Percentiles rank a stretch among this genome's conserved stretches.
These are phyloP conservation scores for Crambe crambe DNA, from an alignment of 37 sponge, comb jelly and placozoan genomes.

Conservation along the genomic window DNA sequence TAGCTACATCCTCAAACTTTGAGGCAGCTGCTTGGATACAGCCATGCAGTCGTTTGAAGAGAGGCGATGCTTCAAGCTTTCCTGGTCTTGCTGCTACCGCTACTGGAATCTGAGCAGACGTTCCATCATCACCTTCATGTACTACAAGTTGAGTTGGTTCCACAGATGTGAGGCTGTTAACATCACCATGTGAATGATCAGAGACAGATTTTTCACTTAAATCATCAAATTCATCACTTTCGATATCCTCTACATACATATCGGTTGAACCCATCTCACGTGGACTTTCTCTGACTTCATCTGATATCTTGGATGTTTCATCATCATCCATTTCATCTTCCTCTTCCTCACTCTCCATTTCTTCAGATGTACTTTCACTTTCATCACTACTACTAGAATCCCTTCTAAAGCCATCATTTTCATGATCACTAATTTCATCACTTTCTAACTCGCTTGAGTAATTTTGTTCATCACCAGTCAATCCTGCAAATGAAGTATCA, in stretches of 20 bases:
- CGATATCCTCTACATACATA: background rate
- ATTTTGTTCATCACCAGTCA: background rate
- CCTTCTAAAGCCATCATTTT: background rate
- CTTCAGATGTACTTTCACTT: too few species aligned
- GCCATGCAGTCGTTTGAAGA: slow-evolving; percentile 35
- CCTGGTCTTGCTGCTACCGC: background rate
- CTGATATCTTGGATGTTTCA: too few species aligned
- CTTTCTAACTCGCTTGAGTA: background rate
- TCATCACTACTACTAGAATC: too few species aligned
- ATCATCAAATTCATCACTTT: background rate
- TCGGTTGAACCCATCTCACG: too few species aligned
- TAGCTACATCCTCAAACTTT: slow-evolving; percentile 15
- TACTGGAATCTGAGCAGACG: background rate
- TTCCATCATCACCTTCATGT: too few species aligned
- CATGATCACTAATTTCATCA: background rate
- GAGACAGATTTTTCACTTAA: background rate
- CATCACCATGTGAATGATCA: background rate
- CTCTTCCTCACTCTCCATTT: background rate
- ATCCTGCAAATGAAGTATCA: background rate
- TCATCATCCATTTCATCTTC: background rate
- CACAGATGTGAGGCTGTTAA: background rate
- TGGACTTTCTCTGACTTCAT: too few species aligned
- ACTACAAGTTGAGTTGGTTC: background rate
- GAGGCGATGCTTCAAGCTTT: background rate
- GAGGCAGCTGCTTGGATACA: slow-evolving; percentile 68